Evolutionary conservation across 2,113 vertebrate species (phyloP), one percentile per base, ranked within the genome.

Genomic region (Xiphophorus couchianus): DNA sequence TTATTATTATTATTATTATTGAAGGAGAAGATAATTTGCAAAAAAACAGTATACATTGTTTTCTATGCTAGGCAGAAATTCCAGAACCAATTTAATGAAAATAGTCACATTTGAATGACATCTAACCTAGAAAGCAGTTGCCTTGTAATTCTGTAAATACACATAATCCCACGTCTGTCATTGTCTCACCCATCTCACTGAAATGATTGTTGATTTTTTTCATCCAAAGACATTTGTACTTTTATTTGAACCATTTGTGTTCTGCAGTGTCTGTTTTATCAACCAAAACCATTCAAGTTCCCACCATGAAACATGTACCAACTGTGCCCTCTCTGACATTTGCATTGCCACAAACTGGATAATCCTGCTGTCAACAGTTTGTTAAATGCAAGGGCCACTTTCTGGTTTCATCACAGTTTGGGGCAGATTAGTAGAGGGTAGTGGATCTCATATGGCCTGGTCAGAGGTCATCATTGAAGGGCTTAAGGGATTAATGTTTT

Each of bases 401-500:
- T 92, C 89, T 92, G 86, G 85, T 89, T 93, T 94, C 91, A 92
- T 93, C 91, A 91, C 86, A 91, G 92, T 91, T 93, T 90, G 89
- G 80, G 91, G 78, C 94, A 94, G 93, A 94, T 94, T 94, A 94
- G 91, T 82, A 64, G 78, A 89, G 90, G 88, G 84, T 84, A 92
- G 90, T 92, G 91, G 94, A 94, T 94, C 93, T 95, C 93, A 94
- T 94, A 93, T 91, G 93, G 90, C 86, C 92, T 87, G 91, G 93
- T 93, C 94, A 94, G 90, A 92, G 91, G 92, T 90, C 94, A 94
- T 92, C 90, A 88, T 90, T 91, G 90, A 93, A 93, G 85, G 91
- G 91, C 88, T 95, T 95, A 95, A 94, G 62, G 93, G 94, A 95
- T 95, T 95, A 95, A 93, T 93, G 89, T 92, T 83, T 90, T 90